Conservation (phyloP, 1,140 invertebrate species). For the Panulirus ornatus region DNA sequence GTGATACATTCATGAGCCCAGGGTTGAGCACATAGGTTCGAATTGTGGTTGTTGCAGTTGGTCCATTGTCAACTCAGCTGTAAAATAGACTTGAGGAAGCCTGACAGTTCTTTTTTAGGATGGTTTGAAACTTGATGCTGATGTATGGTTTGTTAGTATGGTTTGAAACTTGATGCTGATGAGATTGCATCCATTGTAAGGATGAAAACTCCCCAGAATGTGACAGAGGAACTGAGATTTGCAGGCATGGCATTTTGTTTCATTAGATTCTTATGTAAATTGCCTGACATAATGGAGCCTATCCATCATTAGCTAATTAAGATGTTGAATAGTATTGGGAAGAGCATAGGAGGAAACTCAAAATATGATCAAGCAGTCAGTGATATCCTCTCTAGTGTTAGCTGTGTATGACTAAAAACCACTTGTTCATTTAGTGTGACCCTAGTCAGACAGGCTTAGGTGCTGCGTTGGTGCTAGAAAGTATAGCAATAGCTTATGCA, state of each 20-base stretch:
- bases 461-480: background rate
- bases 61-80: too few relatives aligned
- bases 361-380: background rate
- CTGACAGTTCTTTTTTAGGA: too few relatives aligned
- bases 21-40: too few relatives aligned
- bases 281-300: background rate
- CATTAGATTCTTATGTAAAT: background rate
- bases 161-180: background rate
- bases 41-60: too few relatives aligned
- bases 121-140: too few relatives aligned
- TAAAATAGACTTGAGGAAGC: background rate
- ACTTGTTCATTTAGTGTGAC: slow-evolving; percentile 21
- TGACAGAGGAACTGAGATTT: background rate
- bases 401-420: slow-evolving; percentile 31
- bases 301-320: background rate
- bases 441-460: slow-evolving; percentile 39
- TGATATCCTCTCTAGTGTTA: slow-evolving; percentile 6
- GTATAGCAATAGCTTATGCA: background rate
- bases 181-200: background rate
- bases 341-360: background rate
- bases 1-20: too few relatives aligned
- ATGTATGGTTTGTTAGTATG: background rate
- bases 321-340: slow-evolving; percentile 21
- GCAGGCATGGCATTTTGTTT: background rate
- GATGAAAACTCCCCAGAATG: background rate